A percentile compares a stretch with the other conserved stretches of the same genome.
Conservation (phyloP, 2,797 vertebrate species). For the Manis pentadactyla region DNA sequence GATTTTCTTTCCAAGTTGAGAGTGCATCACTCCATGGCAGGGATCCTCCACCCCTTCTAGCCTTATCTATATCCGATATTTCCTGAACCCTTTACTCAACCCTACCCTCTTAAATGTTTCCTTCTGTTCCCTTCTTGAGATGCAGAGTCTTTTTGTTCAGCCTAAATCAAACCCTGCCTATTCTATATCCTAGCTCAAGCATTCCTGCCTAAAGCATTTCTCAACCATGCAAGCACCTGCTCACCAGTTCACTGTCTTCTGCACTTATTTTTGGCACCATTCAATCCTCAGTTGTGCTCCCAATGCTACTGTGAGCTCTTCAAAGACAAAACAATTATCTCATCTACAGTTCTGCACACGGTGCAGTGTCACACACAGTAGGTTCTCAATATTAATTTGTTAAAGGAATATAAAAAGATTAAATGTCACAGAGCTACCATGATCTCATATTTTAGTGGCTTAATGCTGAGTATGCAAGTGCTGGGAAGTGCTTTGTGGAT, state of each 20-base stretch:
- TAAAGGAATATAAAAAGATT: constrained; percentile 62
- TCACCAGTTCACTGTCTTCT: not conserved
- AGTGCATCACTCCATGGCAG: not conserved
- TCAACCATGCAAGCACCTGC: not conserved
- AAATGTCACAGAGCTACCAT: constrained; percentile 65
- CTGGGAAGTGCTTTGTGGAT: constrained; percentile 70
- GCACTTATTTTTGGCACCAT: not conserved
- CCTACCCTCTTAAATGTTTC: not conserved
- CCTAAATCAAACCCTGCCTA: not conserved
- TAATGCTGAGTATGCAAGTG: constrained; percentile 80
- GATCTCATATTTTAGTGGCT: constrained; percentile 74
- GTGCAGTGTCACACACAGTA: constrained; percentile 25
- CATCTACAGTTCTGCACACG: not conserved
- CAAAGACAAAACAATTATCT: not conserved
- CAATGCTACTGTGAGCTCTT: not conserved
- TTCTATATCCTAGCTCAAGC: not conserved
- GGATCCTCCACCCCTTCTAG: not conserved
- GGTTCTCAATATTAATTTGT: constrained; percentile 30
- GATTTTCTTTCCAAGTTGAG: not conserved
- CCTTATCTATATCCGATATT: not conserved
- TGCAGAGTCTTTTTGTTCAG: not conserved
- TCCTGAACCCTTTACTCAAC: not conserved
- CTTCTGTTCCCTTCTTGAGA: constrained; percentile 30
- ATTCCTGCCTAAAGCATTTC: constrained; percentile 14
- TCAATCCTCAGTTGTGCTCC: not conserved